Evolutionary conservation across 2,797 vertebrate genomes (phyloP).

Genomic region (Apodemus agrarius): DNA sequence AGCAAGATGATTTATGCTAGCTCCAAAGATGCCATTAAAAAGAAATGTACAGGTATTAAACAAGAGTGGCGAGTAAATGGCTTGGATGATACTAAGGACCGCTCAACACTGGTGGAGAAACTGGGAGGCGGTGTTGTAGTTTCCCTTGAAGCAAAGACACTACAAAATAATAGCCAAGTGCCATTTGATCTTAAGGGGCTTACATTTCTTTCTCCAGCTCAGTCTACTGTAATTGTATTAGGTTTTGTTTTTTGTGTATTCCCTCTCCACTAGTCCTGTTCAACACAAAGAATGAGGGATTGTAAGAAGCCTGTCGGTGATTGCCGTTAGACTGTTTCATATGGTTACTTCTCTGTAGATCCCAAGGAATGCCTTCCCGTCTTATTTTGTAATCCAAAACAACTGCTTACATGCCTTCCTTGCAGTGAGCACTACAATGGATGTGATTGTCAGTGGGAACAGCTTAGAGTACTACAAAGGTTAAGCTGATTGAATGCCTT

Average conservation of each 20-base stretch:
- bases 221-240: constrained; percentile 64
- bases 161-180: constrained; percentile 93
- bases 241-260: background rate
- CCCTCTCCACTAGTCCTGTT: background rate
- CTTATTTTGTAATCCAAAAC: constrained; percentile 87
- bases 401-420: constrained; percentile 86
- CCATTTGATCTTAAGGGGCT: constrained; percentile 91
- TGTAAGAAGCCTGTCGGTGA: constrained; percentile 5
- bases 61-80: constrained; percentile 99
- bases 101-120: constrained; percentile 95
- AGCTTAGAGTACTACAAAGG: constrained; percentile 87
- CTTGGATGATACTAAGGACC: constrained; percentile 98
- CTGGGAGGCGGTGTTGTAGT: constrained; percentile 96
- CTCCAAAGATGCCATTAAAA: constrained; percentile 99
- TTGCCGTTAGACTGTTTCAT: background rate
- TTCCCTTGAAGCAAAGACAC: constrained; percentile 97
- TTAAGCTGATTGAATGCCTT: constrained; percentile 90
- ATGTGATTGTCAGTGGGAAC: constrained; percentile 88
- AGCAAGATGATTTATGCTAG: constrained; percentile 99
- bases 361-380: background rate
- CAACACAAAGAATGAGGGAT: background rate
- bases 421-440: constrained; percentile 84
- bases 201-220: background rate
- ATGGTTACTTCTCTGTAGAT: background rate
- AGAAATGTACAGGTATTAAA: constrained; percentile 99